Evolutionary conservation across 2,888 invertebrate species (phyloP).

Genomic region (Lithophane leautieri): DNA sequence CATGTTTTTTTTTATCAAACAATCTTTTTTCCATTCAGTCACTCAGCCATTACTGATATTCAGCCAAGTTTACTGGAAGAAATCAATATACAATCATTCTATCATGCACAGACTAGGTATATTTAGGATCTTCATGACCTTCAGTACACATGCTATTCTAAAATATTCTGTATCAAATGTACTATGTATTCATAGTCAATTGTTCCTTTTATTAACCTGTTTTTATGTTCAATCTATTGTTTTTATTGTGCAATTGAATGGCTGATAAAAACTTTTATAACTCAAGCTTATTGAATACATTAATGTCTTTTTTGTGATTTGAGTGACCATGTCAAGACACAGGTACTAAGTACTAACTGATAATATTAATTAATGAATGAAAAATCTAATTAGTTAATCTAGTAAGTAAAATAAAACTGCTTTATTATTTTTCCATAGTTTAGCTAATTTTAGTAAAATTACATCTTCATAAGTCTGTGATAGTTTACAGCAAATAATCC

Average conservation of each 20-base stretch:
- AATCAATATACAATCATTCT: not conserved
- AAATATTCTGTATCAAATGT: conserved; percentile 5
- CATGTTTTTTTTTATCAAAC: not conserved
- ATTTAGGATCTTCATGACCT: conserved; percentile 19
- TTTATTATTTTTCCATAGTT: not conserved
- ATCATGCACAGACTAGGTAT: no score
- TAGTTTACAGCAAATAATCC: no score
- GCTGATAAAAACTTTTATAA: not conserved
- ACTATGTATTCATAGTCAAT: conserved; percentile 16
- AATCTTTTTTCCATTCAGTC: not conserved
- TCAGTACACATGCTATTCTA: not conserved
- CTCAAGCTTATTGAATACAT: not conserved
- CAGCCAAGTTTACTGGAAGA: not conserved
- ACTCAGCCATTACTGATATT: not conserved
- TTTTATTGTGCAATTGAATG: not conserved
- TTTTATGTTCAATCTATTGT: not conserved
- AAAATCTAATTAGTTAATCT: conserved; percentile 17
- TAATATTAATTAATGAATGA: not conserved
- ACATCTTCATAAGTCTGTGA: no score
- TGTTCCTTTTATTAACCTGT: conserved; percentile 14
- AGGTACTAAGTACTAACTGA: not conserved
- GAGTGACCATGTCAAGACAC: not conserved
- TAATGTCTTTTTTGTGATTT: conserved; percentile 9
- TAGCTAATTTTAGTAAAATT: conserved; percentile 7
- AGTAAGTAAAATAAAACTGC: not conserved